Conservation (phyloP, 1,140 invertebrate genomes). For the Halictus rubicundus region DNA sequence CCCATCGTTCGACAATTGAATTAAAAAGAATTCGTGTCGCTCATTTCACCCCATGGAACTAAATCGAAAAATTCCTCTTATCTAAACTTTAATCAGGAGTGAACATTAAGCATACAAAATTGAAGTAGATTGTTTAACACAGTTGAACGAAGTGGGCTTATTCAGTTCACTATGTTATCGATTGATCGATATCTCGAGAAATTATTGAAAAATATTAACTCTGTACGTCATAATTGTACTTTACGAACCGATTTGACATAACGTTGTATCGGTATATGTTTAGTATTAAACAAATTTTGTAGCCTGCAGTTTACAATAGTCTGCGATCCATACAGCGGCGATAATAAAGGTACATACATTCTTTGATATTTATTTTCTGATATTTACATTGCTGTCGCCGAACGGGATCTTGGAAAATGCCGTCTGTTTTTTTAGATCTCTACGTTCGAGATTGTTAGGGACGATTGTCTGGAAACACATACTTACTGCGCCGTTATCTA, state of each 20-base stretch:
- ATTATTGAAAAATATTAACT: background rate
- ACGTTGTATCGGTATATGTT: background rate
- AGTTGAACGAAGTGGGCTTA: no score
- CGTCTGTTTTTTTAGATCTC: background rate
- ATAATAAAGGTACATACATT: slow-evolving; percentile 3
- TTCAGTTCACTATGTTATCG: no score
- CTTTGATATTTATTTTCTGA: background rate
- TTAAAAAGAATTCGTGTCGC: no score
- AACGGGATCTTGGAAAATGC: slow-evolving; percentile 42
- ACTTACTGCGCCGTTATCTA: slow-evolving; percentile 47
- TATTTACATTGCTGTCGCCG: slow-evolving; percentile 24
- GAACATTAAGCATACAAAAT: no score
- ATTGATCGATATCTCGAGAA: no score
- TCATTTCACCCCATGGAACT: no score
- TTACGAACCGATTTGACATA: background rate
- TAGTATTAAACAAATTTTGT: background rate
- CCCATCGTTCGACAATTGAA: no score
- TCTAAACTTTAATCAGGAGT: no score
- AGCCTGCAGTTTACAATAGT: background rate
- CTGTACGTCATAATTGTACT: background rate
- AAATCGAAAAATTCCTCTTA: no score
- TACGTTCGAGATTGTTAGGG: slow-evolving; percentile 3
- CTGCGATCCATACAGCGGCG: background rate
- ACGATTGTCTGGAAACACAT: slow-evolving; percentile 13
- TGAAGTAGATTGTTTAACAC: no score